These are phyloP conservation scores for Lordiphosa clarofinis DNA, from an alignment of 1,140 invertebrate species.

Conservation along the genomic window DNA sequence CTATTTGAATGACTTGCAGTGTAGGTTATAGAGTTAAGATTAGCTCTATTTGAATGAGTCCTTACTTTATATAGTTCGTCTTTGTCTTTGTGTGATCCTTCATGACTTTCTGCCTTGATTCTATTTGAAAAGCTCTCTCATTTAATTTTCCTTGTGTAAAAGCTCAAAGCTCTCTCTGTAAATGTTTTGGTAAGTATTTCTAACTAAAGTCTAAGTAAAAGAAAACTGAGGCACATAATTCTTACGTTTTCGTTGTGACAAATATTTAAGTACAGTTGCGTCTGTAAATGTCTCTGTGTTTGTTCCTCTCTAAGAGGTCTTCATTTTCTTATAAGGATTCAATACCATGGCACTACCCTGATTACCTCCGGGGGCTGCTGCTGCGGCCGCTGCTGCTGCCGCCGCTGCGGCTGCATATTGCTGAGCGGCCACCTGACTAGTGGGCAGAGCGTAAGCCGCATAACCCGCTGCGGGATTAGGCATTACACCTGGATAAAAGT, in stretches of 20 bases:
- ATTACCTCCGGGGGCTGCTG: constrained; percentile 62
- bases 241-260: constrained; percentile 53
- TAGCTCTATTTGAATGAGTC: too few relatives aligned
- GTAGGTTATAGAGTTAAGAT: too few relatives aligned
- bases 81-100: too few relatives aligned
- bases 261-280: constrained; percentile 56
- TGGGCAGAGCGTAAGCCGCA: constrained; percentile 55
- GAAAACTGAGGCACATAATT: constrained; percentile 69
- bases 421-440: constrained; percentile 39
- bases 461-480: constrained; percentile 28
- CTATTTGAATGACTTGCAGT: too few relatives aligned
- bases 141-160: too few relatives aligned
- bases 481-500: constrained; percentile 71
- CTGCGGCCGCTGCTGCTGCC: constrained; percentile 44
- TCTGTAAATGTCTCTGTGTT: background rate
- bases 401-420: constrained; percentile 59
- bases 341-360: constrained; percentile 84
- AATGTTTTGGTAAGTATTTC: background rate
- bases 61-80: too few relatives aligned
- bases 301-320: constrained; percentile 85
- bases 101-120: too few relatives aligned
- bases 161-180: constrained; percentile 19
- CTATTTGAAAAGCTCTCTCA: too few relatives aligned
- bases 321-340: constrained; percentile 93
- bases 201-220: constrained; percentile 37